Evolutionary conservation across 2,113 vertebrate genomes (phyloP), one percentile per base, ranked within the genome.

Genomic region (Vidua chalybeata): DNA sequence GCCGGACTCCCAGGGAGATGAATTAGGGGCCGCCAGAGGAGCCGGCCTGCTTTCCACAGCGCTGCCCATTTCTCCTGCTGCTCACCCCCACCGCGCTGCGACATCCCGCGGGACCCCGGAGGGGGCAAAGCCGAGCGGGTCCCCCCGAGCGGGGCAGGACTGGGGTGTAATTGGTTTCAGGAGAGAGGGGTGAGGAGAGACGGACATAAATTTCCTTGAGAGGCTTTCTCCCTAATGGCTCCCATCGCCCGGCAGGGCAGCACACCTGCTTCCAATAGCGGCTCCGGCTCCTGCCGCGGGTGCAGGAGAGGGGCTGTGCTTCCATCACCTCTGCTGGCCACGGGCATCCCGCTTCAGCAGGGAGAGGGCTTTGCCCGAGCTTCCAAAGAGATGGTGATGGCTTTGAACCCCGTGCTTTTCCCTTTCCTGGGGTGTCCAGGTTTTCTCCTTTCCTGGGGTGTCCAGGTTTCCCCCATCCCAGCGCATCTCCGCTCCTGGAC

Each of bases 181-280:
- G 76, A 91, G 87, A 94, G 87, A 86, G 56, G 87, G 85, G 82
- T 83, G 93, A 94, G 79, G 90, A 96, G 92, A 96, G 93, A 86
- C 37, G 22, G 93, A 79, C 69, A 76, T 94, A 90, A 93, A 96
- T 96, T 84, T 95, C 82, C 22, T 55, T 45, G 39, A 69, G 91
- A 80, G 85, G 79, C 11, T 94, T 91, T 87, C 58, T 81, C 66
- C 23, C 9, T 87, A 77, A 86, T 71, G 67, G 94, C 88, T 94
- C 94, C 75, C 83, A 79, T 97, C 73, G 6, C 88, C 63, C 52
- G 93, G 88, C 94, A 76, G 90, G 80, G 62, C 73, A 49, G 95
- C 91, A 96, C 95, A 97, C 91, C 95, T 96, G 94, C 95, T 97
- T 97, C 96, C 90, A 96, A 95, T 97, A 59, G 94, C 21, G 0